Base-by-base conservation (phyloP, 64 coral and sea anemone species). In the Exaiptasia diaphana region DNA sequence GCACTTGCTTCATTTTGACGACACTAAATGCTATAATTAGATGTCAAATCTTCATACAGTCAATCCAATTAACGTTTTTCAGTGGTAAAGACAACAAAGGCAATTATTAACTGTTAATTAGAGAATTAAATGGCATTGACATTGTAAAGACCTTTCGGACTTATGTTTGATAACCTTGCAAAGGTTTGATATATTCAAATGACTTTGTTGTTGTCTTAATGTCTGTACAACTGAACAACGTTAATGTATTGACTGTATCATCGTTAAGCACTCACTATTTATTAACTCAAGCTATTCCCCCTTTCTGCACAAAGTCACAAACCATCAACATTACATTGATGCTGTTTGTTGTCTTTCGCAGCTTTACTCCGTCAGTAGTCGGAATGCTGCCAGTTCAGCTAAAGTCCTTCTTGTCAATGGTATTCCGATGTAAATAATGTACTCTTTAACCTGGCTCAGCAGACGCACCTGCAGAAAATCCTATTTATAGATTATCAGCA, bases 301-400 rank as follows among this genome's bases (percentile, higher is more conserved):
- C 2, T 0, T 36, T 20, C 38, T 37, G 6, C 43, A 8, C 15
- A 46, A 15, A 46, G 6, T 46, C 43, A 8, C 15, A 46, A 15
- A 46, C 43, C 5, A 8, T 15, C 10, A 20, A 35, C 38, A 5
- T 1, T 18, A 35, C 17, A 13, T 61, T 64, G 11, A 29, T 33
- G 53, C 17, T 77, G 17, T 15, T 13, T 49, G 20, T 82, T 61
- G 44, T 77, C 36, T 50, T 25, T 85, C 67, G 33, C 57, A 97
- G 93, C 67, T 97, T 38, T 97, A 97, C 78, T 91, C 93, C 1
- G 78, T 97, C 20, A 97, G 82, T 57, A 91, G 93, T 73, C 93
- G 93, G 1, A 87, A 73, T 71, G 93, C 93, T 13, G 73, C 82
- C 9, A 87, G 88, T 1, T 97, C 93, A 11, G 58, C 89, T 36